Evolutionary conservation across 2,797 vertebrate genomes (phyloP), one percentile per base, ranked within the genome.

Genomic region (Tauraco hartlaubi): DNA sequence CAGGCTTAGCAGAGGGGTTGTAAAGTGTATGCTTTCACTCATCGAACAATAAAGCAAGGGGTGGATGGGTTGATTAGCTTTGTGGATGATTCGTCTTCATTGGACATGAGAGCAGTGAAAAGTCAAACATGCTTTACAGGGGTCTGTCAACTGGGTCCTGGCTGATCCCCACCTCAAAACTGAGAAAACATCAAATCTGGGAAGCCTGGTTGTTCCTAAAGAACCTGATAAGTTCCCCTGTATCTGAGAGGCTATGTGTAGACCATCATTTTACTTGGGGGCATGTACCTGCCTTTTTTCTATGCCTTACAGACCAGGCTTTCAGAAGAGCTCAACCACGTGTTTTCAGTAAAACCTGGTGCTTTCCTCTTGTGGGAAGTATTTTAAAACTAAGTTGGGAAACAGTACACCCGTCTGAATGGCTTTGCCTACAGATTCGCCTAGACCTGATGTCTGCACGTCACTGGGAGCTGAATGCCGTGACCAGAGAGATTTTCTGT

Each of bases 401-500:
- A 23, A 46, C 46, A 6, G 23, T 3, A 5, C 23, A 0, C 28
- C 37, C 17, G 10, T 19, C 64, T 2, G 14, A 76, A 41, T 7
- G 74, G 25, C 54, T 87, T 35, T 77, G 23, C 3, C 0, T 3
- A 15, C 1, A 7, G n/a, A 3, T 77, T 49, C 54, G 20, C 16
- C 8, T 44, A 96, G 37, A 8, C 26, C 97, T 91, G 98, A 96
- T 98, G 49, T 28, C 29, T 11, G 3, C 9, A 4, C n/a, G 64
- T 58, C 1, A 2, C 56, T 28, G 20, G 48, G 90, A 58, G 72
- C 4, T 6, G 43, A 49, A 20, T 25, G 23, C 59, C 41, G 92
- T 95, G 66, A 64, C 76, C n/a, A 12, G 55, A 71, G 39, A 29
- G 9, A 6, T 90, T 86, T 93, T 89, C 33, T 96, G 28, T 96